These are phyloP conservation scores for Melanotaenia trifasciata DNA, from an alignment of 2,797 vertebrate genomes.

Conservation along the genomic window DNA sequence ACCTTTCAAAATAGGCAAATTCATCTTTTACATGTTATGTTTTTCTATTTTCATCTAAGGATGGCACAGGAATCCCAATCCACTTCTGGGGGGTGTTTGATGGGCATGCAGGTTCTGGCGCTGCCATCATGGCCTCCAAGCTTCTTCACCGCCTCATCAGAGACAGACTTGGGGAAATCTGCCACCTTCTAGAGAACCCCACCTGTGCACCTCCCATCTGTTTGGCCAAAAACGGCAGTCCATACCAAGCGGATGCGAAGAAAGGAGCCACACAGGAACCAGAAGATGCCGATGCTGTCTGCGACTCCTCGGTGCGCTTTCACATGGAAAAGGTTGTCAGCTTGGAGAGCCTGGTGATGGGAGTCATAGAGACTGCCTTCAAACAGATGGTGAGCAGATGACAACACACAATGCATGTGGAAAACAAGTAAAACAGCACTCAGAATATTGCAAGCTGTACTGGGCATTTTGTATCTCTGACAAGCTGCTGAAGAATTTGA, in stretches of 20 bases:
- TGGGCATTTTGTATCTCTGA: constrained; percentile 3
- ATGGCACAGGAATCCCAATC: constrained; percentile 87
- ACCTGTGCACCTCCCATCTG: constrained; percentile 88
- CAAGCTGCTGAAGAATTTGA: constrained; percentile 6
- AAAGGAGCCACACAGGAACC: constrained; percentile 73
- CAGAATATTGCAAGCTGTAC: constrained; percentile 11
- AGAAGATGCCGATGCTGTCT: constrained; percentile 77
- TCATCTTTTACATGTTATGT: background rate
- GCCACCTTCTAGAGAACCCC: constrained; percentile 90
- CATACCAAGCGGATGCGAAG: constrained; percentile 69
- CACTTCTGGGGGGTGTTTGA: constrained; percentile 97
- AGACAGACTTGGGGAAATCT: constrained; percentile 91
- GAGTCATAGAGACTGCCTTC: constrained; percentile 96
- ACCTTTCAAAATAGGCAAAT: background rate
- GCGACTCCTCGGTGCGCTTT: constrained; percentile 84
- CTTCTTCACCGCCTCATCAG: constrained; percentile 92
- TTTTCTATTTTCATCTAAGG: constrained; percentile 66
- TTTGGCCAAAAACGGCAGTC: constrained; percentile 79
- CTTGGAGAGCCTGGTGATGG: constrained; percentile 92
- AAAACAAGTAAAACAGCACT: constrained; percentile 4
- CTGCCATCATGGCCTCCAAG: constrained; percentile 92
- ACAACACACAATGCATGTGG: background rate
- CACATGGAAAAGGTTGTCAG: constrained; percentile 94
- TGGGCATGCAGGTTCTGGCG: constrained; percentile 94
- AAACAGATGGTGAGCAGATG: constrained; percentile 90